phyloP scores from a whole-genome alignment of 2,113 vertebrate species.

The Pampusana beccarii region DNA sequence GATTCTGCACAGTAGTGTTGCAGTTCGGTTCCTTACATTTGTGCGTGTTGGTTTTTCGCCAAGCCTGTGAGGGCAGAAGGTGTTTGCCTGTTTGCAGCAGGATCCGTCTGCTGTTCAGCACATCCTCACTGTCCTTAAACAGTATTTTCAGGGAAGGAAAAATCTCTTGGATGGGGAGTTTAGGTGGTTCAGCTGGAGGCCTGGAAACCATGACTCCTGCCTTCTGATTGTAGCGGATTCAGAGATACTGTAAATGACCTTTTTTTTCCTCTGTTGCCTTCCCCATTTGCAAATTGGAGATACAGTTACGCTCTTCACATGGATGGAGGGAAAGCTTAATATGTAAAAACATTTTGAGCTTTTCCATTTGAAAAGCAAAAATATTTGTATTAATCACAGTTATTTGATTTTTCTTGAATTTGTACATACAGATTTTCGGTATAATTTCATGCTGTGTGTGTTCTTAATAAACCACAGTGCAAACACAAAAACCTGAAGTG shows the following conservation, averaged over 20 bases:
- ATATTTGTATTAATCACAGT: not conserved
- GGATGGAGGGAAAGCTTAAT: not conserved
- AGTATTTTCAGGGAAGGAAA: not conserved
- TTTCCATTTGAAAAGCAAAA: not conserved
- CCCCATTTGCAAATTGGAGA: not conserved
- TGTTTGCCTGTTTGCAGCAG: not conserved
- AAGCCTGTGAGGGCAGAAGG: not conserved
- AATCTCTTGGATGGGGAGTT: not conserved
- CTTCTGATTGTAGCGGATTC: not conserved
- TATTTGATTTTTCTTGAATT: not conserved
- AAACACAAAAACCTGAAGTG: not conserved
- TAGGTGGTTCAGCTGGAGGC: not conserved
- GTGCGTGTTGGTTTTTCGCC: not conserved
- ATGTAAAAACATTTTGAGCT: not conserved
- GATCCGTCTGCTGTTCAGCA: not conserved
- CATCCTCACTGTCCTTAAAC: not conserved
- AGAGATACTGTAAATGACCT: not conserved
- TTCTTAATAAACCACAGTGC: not conserved
- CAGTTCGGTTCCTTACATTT: not conserved
- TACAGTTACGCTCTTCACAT: not conserved
- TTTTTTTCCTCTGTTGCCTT: not conserved
- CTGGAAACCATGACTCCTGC: not conserved
- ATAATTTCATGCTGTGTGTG: not conserved
- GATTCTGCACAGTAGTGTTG: not conserved
- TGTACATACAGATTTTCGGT: not conserved